A percentile compares a stretch with the other conserved stretches of the same genome.
Evolutionary conservation across 2,113 vertebrate species (phyloP).

Genomic region (Procapra przewalskii): DNA sequence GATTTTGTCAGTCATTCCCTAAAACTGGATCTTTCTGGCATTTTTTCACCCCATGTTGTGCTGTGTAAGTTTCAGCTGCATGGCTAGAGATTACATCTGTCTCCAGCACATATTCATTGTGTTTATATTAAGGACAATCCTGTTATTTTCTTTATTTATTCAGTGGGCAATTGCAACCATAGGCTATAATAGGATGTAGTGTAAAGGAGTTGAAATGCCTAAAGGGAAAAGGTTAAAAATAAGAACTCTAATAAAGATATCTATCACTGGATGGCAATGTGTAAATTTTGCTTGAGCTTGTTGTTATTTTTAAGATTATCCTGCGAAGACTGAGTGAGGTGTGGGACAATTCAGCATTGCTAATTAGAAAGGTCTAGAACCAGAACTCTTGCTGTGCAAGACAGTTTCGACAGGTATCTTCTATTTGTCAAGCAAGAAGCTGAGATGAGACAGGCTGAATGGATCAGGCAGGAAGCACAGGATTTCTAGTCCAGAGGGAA

Average conservation of each 20-base stretch:
- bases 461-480: neutral
- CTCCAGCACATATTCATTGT: constrained; percentile 14
- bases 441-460: neutral
- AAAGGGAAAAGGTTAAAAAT: constrained; percentile 25
- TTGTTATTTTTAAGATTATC: neutral
- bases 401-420: neutral
- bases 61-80: constrained; percentile 11
- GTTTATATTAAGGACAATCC: constrained; percentile 12
- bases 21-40: neutral
- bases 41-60: neutral
- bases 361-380: neutral
- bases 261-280: neutral
- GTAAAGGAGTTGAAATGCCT: neutral
- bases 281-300: neutral
- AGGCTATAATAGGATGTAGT: neutral
- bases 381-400: neutral
- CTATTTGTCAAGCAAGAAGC: neutral
- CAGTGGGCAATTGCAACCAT: constrained; percentile 21
- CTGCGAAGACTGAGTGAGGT: neutral
- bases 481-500: neutral
- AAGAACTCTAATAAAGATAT: neutral
- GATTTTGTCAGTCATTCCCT: constrained; percentile 59
- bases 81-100: neutral
- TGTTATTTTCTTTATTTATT: constrained; percentile 6
- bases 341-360: neutral